These are phyloP conservation scores for Bubo scandiacus DNA, from an alignment of 2,113 vertebrate genomes.

Conservation along the genomic window DNA sequence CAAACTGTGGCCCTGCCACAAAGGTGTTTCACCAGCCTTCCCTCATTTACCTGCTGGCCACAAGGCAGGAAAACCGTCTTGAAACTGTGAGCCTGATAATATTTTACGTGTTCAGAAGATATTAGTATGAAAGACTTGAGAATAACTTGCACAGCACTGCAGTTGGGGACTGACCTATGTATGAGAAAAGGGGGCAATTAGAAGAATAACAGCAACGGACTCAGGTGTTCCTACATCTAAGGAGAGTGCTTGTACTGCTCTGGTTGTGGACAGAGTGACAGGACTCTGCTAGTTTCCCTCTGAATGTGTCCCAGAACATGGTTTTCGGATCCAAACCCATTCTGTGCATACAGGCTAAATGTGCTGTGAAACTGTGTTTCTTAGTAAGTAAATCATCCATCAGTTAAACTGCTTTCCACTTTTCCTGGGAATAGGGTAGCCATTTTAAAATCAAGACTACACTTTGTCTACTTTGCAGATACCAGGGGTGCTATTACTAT, in stretches of 20 bases:
- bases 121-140: background rate
- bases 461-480: background rate
- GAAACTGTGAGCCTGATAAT: background rate
- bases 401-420: background rate
- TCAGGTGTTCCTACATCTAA: background rate
- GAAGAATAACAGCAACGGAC: background rate
- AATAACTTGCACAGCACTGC: background rate
- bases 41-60: background rate
- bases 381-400: background rate
- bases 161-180: accelerated
- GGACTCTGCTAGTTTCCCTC: background rate
- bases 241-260: background rate
- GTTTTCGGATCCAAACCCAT: background rate
- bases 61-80: background rate
- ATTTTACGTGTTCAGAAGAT: background rate
- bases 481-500: background rate
- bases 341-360: background rate
- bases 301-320: background rate
- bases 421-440: background rate
- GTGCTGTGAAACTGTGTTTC: background rate
- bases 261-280: background rate
- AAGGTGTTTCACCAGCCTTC: background rate
- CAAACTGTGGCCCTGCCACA: accelerated
- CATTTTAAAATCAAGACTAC: background rate
- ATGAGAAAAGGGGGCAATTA: background rate